Conservation (phyloP, 2,888 invertebrate genomes). For the Pristionchus maxplancki region DNA sequence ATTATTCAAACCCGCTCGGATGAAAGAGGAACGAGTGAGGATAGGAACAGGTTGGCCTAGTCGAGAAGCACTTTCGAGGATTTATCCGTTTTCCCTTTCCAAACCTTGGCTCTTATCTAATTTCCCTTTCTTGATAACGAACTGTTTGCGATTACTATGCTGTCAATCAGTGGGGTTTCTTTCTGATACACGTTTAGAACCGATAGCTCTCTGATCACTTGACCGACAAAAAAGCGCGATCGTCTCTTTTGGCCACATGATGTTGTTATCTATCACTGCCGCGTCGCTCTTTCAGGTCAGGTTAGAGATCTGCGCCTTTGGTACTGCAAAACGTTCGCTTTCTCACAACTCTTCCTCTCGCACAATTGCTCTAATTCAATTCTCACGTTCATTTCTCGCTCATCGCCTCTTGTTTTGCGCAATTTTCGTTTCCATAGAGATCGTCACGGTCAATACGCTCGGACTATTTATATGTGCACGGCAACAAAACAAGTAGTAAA, state of each 20-base stretch:
- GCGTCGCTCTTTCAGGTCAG: neutral
- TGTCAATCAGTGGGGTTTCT: neutral
- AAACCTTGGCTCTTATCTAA: neutral
- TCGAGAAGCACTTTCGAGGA: neutral
- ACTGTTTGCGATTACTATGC: neutral
- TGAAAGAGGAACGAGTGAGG: neutral
- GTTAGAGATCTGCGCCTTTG: neutral
- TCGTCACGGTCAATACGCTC: neutral
- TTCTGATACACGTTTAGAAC: neutral
- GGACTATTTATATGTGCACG: neutral
- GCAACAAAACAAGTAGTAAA: neutral
- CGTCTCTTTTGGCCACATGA: neutral
- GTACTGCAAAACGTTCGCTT: neutral
- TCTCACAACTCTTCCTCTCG: neutral
- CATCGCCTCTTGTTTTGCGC: neutral
- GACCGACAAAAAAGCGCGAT: neutral
- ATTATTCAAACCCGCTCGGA: no score
- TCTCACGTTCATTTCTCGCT: neutral
- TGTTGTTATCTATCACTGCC: slow-evolving; percentile 26
- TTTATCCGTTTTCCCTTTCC: neutral
- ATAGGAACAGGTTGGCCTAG: slow-evolving; percentile 4
- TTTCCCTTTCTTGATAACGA: neutral
- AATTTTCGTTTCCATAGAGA: neutral
- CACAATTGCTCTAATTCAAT: neutral
- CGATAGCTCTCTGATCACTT: neutral